Conservation (phyloP, 2,888 invertebrate genomes). For the Augiades crinisus region DNA sequence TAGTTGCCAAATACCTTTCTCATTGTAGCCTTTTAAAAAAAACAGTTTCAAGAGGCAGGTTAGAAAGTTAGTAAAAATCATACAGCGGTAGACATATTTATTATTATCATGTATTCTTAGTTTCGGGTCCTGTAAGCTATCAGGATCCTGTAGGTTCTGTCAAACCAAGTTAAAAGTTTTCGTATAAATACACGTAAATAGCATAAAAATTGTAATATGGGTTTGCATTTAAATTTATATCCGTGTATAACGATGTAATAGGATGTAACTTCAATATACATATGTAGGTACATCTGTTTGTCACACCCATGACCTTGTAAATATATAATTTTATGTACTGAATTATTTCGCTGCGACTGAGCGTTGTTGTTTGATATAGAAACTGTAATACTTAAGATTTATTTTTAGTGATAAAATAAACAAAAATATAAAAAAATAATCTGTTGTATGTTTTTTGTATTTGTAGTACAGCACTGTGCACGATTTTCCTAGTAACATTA, state of each 20-base stretch:
- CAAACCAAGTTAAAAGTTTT: constrained; percentile 3
- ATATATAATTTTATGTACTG: constrained; percentile 72
- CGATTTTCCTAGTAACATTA: constrained; percentile 54
- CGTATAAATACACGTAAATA: constrained; percentile 4
- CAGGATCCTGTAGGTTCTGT: constrained; percentile 9
- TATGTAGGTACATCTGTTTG: constrained; percentile 35
- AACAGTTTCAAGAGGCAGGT: constrained; percentile 64
- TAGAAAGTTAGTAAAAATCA: constrained; percentile 61
- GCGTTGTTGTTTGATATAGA: constrained; percentile 79
- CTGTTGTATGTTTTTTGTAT: constrained; percentile 58
- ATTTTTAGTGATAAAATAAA: constrained; percentile 81
- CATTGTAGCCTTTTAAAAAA: constrained; percentile 56
- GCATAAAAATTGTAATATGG: constrained; percentile 38
- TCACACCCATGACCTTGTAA: constrained; percentile 67
- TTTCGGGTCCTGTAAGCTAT: constrained; percentile 44
- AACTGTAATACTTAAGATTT: constrained; percentile 80
- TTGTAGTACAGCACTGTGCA: constrained; percentile 59
- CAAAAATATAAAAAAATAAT: constrained; percentile 62
- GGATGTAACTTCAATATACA: constrained; percentile 40
- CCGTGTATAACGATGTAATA: constrained; percentile 47
- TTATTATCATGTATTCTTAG: constrained; percentile 57
- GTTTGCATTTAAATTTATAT: constrained; percentile 67
- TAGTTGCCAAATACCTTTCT: constrained; percentile 76
- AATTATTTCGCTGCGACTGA: constrained; percentile 75
- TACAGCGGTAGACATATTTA: constrained; percentile 70